Conservation (phyloP, 2,113 vertebrate genomes). For the Rana temporaria region DNA sequence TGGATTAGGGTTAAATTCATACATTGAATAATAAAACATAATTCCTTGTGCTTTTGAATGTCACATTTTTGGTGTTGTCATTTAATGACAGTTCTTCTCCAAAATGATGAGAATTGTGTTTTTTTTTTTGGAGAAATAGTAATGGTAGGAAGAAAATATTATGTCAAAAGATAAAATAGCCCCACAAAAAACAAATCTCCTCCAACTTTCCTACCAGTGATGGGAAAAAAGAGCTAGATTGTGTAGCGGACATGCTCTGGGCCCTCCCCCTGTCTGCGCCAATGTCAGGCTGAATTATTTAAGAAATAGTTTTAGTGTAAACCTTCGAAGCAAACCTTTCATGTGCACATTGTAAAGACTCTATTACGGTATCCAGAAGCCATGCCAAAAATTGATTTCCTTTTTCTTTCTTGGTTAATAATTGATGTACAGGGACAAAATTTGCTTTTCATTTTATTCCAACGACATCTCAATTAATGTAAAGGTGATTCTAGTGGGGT, state of each 20-base stretch:
- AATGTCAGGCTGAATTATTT: conserved; percentile 52
- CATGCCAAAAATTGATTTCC: conserved; percentile 36
- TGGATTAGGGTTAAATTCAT: too few relatives aligned
- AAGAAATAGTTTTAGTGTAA: conserved; percentile 28
- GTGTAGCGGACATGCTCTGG: not conserved
- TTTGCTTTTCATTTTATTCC: conserved; percentile 33
- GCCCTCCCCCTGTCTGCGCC: not conserved
- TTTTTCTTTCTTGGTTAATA: conserved; percentile 46
- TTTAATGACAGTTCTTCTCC: too few relatives aligned
- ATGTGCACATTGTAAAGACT: conserved; percentile 43
- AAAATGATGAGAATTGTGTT: too few relatives aligned
- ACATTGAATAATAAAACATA: too few relatives aligned
- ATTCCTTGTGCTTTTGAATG: too few relatives aligned
- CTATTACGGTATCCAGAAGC: conserved; percentile 27
- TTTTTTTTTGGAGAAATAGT: too few relatives aligned
- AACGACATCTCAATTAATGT: conserved; percentile 6
- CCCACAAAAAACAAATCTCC: too few relatives aligned
- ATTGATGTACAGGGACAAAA: conserved; percentile 29
- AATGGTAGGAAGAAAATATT: too few relatives aligned
- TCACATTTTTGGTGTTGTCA: too few relatives aligned
- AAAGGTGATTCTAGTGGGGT: conserved; percentile 19
- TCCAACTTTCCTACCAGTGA: not conserved
- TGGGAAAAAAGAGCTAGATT: not conserved
- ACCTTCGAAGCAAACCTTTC: conserved; percentile 29
- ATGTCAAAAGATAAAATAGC: too few relatives aligned